Base-by-base conservation (phyloP, 2,113 vertebrate genomes). In the Bubo scandiacus region DNA sequence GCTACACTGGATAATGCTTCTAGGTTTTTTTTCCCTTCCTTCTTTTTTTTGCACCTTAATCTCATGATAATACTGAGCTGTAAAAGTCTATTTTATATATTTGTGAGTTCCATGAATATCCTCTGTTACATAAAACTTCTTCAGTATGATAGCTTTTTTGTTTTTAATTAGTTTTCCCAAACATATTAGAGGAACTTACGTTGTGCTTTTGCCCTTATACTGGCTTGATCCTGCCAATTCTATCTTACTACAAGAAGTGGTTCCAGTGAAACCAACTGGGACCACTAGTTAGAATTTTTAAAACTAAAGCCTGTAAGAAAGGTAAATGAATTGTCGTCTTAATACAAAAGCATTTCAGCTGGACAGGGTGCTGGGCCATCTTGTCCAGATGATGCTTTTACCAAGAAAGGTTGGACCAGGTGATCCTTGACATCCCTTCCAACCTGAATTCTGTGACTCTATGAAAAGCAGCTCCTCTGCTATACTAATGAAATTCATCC, bases 1-100 rank as follows among this genome's bases (percentile, higher is more conserved):
- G 96, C 97, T 98, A 98, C 99, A 99, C 98, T 99, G 98, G 98
- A 98, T 98, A 97, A 96, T 87, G 95, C 71, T 97, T 95, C 42
- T 97, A 95, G 86, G 87, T 86, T 91, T 91, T 80, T 10, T 10
- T 49, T 23, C 21, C 26, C 74, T 26, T 10, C 25, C 21, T 77
- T 8, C 4, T 12, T 34, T 68, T 66, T 96, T 98, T 97, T 91
- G 85, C 97, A 98, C 98, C 97, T 98, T 98, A 97, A 85, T 98
- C 78, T 98, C 96, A 96, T 96, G 91, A 87, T 97, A 97, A 92
- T 96, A 89, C 45, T 95, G 90, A 98, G 81, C 95, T 98, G 89
- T 98, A 97, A 97, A 97, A 75, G 77, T 95, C 62, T 94, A 51
- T 98, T 98, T 98, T 98, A 92, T 97, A 94, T 97, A 94, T 97